Evolutionary conservation across 1,140 invertebrate genomes (phyloP).

Genomic region (Leptinotarsa texana): DNA sequence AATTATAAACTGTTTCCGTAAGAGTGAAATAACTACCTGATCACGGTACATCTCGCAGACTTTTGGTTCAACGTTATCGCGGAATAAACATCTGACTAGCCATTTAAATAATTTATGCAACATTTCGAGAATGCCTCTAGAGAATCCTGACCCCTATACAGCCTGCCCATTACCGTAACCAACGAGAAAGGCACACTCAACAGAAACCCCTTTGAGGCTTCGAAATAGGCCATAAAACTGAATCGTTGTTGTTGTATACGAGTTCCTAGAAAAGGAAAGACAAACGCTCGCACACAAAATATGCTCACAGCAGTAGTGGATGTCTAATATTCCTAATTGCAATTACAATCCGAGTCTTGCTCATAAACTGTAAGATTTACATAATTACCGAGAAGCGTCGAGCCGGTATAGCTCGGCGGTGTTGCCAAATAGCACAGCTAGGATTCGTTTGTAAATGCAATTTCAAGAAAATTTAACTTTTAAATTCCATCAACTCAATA

Average conservation of each 20-base stretch:
- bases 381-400: not conserved
- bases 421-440: not conserved
- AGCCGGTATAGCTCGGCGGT: not conserved
- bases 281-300: not conserved
- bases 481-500: no score
- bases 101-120: not conserved
- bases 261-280: conserved; percentile 3
- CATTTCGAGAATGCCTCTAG: not conserved
- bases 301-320: not conserved
- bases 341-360: not conserved
- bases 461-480: no score
- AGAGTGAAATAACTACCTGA: no score
- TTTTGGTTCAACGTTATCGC: no score
- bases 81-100: not conserved
- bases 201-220: not conserved
- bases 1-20: no score
- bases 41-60: no score
- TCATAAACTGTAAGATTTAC: conserved; percentile 6
- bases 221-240: not conserved
- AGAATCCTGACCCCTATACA: not conserved
- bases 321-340: conserved; percentile 5
- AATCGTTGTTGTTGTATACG: not conserved
- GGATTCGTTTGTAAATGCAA: no score
- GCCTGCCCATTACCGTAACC: not conserved
- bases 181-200: conserved; percentile 1